phyloP scores from a whole-genome alignment of 2,888 invertebrate genomes.

The Meteorus colon region DNA sequence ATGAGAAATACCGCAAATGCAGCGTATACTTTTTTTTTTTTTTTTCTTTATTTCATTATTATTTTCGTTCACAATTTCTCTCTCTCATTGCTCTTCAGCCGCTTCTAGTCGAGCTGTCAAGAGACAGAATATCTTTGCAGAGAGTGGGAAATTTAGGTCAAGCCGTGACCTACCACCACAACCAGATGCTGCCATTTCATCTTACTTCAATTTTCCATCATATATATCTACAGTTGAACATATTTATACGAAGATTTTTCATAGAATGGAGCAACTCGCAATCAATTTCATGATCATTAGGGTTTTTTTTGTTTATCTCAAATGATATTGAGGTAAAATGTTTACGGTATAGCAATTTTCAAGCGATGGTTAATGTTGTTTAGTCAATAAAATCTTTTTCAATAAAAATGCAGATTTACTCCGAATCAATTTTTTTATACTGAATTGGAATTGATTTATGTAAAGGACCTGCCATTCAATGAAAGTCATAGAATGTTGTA shows the following conservation, averaged over 20 bases:
- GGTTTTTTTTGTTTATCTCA: too few species aligned
- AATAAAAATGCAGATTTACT: too few species aligned
- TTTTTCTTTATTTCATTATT: not conserved
- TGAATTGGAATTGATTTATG: too few species aligned
- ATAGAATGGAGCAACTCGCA: not conserved
- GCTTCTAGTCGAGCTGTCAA: not conserved
- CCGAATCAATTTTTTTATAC: too few species aligned
- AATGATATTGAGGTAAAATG: too few species aligned
- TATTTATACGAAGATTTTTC: not conserved
- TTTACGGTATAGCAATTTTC: too few species aligned
- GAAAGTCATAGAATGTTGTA: too few species aligned
- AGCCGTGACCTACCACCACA: constrained; percentile 6
- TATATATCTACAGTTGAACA: not conserved
- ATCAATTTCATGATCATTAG: not conserved
- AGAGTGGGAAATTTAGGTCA: constrained; percentile 26
- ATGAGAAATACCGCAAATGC: not conserved
- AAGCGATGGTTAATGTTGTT: too few species aligned
- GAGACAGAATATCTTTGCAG: not conserved
- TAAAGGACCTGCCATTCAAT: too few species aligned
- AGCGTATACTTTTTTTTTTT: not conserved
- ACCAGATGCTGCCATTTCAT: constrained; percentile 29
- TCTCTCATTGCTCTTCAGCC: not conserved
- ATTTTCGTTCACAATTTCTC: not conserved
- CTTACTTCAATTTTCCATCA: not conserved
- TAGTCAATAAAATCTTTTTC: too few species aligned